These are phyloP conservation scores for Medauroidea extradentata DNA, from an alignment of 1,140 invertebrate species.

Conservation along the genomic window DNA sequence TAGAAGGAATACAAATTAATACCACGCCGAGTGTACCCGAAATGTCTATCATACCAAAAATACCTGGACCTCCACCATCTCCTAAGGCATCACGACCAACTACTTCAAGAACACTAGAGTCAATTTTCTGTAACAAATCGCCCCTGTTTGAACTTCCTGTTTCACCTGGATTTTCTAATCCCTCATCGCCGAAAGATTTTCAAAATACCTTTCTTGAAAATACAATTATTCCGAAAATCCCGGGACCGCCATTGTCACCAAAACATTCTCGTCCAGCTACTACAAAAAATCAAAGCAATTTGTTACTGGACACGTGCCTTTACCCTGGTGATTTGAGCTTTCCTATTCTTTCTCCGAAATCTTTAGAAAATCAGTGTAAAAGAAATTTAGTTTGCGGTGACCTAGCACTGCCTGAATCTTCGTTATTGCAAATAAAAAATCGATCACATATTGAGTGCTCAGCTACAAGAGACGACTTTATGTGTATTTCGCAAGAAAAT, in stretches of 20 bases:
- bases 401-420: no score
- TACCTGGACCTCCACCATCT: constrained; percentile 10
- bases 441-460: no score
- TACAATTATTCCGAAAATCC: not conserved
- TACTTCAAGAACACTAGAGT: not conserved
- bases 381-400: no score
- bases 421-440: no score
- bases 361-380: no score
- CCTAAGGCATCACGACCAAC: constrained; percentile 1
- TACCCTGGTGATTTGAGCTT: no score
- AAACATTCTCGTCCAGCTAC: not conserved
- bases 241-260: not conserved
- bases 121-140: no score
- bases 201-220: not conserved
- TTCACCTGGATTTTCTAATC: not conserved
- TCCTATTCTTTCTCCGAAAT: no score
- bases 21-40: not conserved
- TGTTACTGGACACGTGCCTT: no score
- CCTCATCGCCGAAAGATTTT: not conserved
- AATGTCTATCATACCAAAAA: constrained; percentile 5
- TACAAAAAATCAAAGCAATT: no score
- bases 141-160: not conserved
- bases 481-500: no score
- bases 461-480: no score
- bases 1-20: not conserved